Base-by-base conservation (phyloP, 1,140 invertebrate genomes). In the Philopotamus ludificatus region DNA sequence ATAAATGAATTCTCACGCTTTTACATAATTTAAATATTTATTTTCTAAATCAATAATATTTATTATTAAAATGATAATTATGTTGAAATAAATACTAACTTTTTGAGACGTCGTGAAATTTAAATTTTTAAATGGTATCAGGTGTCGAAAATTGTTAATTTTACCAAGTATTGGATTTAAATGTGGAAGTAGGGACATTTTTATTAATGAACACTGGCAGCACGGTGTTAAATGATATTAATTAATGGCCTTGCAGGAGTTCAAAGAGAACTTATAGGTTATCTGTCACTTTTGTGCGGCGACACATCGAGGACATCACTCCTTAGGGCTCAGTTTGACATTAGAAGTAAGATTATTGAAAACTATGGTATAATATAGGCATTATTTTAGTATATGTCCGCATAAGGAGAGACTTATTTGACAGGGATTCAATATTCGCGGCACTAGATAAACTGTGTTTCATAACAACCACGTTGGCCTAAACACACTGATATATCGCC, bases 41-140 rank as follows among this genome's bases (percentile, higher is more conserved):
- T 45, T 45, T 15, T 26, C 49, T 25, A 7, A 7, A 39, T 39
- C 7, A 39, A 39, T 39, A n/a, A 39, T 7, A 39, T 8, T 39
- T 39, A 39, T 39, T n/a, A n/a, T n/a, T n/a, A n/a, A 34, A 34
- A 34, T 47, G 18, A 8, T 15, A 15, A 15, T 20, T 8, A 12
- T 15, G 16, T 9, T 47, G 18, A 47, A 8, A 15, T 8, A 47
- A 20, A 12, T 47, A 28, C 2, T 22, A 59, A 70, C 69, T 58
- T 70, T 70, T 60, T 70, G 69, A 20, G 69, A 67, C 21, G 69
- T 70, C 62, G 69, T 70, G 42, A 70, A 51, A 60, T 55, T 65
- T 26, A 70, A 54, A 67, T 67, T 58, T 53, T 66, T 63, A 21
- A 59, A 63, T 22, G 69, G 49, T 41, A 68, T 49, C 26, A 65